A percentile compares a stretch with the other conserved stretches of the same genome.
Evolutionary conservation across 2,113 vertebrate genomes (phyloP).

Genomic region (Upupa epops): DNA sequence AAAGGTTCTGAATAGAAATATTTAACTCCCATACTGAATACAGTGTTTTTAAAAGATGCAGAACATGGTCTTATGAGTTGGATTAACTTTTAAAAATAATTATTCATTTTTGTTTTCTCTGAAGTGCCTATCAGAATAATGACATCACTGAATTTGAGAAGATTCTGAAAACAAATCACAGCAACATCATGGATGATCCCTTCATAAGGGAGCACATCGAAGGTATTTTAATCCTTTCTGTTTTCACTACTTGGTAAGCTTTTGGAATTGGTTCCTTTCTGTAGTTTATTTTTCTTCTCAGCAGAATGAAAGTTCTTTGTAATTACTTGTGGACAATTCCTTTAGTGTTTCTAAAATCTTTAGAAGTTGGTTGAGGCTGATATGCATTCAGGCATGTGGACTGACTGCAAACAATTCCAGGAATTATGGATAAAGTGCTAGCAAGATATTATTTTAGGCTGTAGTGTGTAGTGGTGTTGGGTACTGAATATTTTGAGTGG

Average conservation of each 20-base stretch:
- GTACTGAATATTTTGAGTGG: not conserved
- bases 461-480: not conserved
- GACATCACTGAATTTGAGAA: slow-evolving; percentile 99
- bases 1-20: not conserved
- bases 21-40: not conserved
- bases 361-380: not conserved
- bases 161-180: slow-evolving; percentile 99
- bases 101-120: not conserved
- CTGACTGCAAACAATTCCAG: not conserved
- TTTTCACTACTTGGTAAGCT: not conserved
- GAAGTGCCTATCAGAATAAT: slow-evolving; percentile 99
- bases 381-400: not conserved
- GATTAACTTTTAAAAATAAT: not conserved
- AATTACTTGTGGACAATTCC: not conserved
- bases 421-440: not conserved
- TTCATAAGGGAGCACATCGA: slow-evolving; percentile 99
- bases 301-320: not conserved
- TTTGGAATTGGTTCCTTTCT: no score
- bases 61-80: not conserved
- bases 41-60: not conserved
- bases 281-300: not conserved
- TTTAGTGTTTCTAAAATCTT: not conserved
- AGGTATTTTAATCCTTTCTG: slow-evolving; percentile 75
- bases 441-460: not conserved
- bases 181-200: slow-evolving; percentile 99